Percentiles rank a stretch among this genome's conserved stretches.
These are phyloP conservation scores for Lucilia cuprina DNA, from an alignment of 1,140 invertebrate species.

Conservation along the genomic window DNA sequence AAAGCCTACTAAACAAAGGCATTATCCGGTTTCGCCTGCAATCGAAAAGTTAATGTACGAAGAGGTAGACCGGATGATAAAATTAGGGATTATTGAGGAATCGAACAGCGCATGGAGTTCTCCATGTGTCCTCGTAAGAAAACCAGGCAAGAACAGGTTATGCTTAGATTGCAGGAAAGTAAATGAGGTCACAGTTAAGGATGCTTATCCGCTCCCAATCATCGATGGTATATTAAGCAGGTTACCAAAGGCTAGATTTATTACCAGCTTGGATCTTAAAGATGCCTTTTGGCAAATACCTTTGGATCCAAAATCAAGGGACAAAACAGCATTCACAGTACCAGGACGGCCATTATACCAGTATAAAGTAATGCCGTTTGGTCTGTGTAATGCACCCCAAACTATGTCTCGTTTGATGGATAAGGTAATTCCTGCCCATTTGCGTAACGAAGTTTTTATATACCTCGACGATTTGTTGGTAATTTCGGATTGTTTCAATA, in stretches of 20 bases:
- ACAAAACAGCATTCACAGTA: constrained; percentile 59
- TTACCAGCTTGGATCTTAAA: constrained; percentile 40
- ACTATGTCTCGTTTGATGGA: constrained; percentile 41
- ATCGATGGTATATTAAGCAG: constrained; percentile 38
- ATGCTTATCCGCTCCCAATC: constrained; percentile 26
- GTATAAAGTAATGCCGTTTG: constrained; percentile 47
- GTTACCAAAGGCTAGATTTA: constrained; percentile 21
- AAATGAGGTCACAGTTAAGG: constrained; percentile 17
- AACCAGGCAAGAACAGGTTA: background rate
- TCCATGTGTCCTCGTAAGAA: background rate
- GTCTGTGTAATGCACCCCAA: constrained; percentile 37
- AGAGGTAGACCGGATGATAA: background rate
- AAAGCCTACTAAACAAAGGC: constrained; percentile 15
- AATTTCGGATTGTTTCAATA: too few relatives aligned
- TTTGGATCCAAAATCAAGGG: constrained; percentile 25
- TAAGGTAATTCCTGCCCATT: constrained; percentile 44
- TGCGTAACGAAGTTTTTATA: constrained; percentile 41
- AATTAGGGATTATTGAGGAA: background rate
- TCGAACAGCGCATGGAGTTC: background rate
- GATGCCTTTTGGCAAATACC: constrained; percentile 32
- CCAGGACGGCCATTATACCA: constrained; percentile 49
- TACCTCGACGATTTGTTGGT: constrained; percentile 28
- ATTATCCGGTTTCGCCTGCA: constrained; percentile 6
- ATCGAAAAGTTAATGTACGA: constrained; percentile 16
- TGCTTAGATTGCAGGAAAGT: background rate